Evolutionary conservation across 1,140 invertebrate species (phyloP), one percentile per base, ranked within the genome.

Genomic region (Latrodectus geometricus): DNA sequence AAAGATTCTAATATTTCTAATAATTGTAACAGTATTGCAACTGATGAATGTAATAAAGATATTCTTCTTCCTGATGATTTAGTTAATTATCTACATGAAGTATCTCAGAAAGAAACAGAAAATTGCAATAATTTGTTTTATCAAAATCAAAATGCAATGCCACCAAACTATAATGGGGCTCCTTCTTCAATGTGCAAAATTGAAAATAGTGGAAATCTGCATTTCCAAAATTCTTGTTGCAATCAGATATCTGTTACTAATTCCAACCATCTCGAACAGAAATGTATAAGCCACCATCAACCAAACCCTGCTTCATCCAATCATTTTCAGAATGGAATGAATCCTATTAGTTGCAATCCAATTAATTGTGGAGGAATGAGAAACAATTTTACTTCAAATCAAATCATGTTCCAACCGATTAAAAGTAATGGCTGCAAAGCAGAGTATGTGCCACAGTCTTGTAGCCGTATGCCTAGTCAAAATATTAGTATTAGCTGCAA

Each of bases 41-140:
- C 95, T 93, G 94, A 97, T 88, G 96, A 97, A 89, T 96, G 96
- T 89, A 95, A 94, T 91, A 91, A 92, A 78, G 91, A 92, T 80
- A 92, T 98, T 88, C 95, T 97, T 69, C 95, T 98, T 90, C 97
- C 97, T 21, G 97, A 98, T 90, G 97, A 99, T 91, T 98, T 99
- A 96, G 93, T 97, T 90, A 94, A 96, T 91, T 98, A 98, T 92
- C 93, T 99, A 97, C n/a, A 96, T 92, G 96, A 97, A 93, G 94
- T 94, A 23, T 89, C 89, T 77, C 74, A 86, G 52, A 74, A 73
- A 68, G 84, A 86, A 70, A 65, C 56, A 76, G 21, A 77, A 48
- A 35, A 79, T 20, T 14, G 4, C 35, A 50, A 84, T 23, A 65
- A 3, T 61, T 86, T 75, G 50, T 79, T 68, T 35, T 66, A 72